Percentiles rank a stretch among this genome's conserved stretches.
phyloP scores from a whole-genome alignment of 2,797 vertebrate species.

The Melanotaenia nigrans region DNA sequence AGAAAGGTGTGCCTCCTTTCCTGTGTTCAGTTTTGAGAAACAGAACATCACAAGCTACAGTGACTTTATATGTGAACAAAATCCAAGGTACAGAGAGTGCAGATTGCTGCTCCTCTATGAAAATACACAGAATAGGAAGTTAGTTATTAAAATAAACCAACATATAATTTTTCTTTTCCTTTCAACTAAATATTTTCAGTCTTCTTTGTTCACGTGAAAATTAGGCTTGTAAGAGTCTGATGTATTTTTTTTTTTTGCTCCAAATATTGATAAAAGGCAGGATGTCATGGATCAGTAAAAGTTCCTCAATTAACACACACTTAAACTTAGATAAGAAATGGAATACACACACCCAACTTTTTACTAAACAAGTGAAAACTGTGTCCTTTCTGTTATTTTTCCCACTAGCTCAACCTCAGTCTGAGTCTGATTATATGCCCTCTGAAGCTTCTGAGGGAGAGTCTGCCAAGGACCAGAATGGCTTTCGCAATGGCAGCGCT shows the following conservation, averaged over 20 bases:
- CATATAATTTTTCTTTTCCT: not conserved
- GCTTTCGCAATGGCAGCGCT: slow-evolving; percentile 76
- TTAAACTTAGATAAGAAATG: not conserved
- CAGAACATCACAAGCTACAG: slow-evolving; percentile 34
- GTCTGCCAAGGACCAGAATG: slow-evolving; percentile 79
- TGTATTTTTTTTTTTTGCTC: slow-evolving; percentile 1
- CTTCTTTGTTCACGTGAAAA: not conserved
- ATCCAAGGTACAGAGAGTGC: slow-evolving; percentile 34
- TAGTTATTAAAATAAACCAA: slow-evolving; percentile 25
- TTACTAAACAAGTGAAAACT: slow-evolving; percentile 22
- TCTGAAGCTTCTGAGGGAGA: slow-evolving; percentile 74
- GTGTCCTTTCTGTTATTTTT: slow-evolving; percentile 37
- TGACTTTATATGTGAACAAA: slow-evolving; percentile 40
- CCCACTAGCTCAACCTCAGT: slow-evolving; percentile 89
- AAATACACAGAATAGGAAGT: not conserved
- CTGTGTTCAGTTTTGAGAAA: slow-evolving; percentile 33
- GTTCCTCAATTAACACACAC: not conserved
- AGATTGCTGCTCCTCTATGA: slow-evolving; percentile 18
- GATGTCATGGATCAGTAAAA: slow-evolving; percentile 14
- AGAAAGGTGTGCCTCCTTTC: slow-evolving; percentile 24
- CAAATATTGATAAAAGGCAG: slow-evolving; percentile 3
- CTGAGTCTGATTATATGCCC: slow-evolving; percentile 83
- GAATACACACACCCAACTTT: slow-evolving; percentile 8
- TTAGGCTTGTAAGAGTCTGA: not conserved
- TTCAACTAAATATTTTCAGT: not conserved